Percentiles rank a stretch among this genome's conserved stretches.
Evolutionary conservation across 2,888 invertebrate species (phyloP).

Genomic region (Galerucella pusilla): DNA sequence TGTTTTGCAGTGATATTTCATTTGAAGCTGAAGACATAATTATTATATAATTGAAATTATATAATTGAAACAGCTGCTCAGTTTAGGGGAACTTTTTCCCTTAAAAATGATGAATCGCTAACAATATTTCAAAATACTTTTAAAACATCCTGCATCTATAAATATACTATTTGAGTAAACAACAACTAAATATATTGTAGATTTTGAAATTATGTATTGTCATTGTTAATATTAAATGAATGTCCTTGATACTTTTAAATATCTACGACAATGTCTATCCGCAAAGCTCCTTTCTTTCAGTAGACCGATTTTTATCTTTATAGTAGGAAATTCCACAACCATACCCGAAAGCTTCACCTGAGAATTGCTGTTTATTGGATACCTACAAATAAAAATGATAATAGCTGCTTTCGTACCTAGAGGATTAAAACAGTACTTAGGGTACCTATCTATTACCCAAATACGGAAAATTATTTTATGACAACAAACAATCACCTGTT

Average conservation of each 20-base stretch:
- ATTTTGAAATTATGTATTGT: no score
- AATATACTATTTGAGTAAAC: no score
- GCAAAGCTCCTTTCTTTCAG: slow-evolving; percentile 9
- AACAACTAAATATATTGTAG: no score
- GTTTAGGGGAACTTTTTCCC: no score
- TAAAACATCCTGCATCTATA: no score
- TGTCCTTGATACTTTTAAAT: background rate
- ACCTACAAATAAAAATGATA: slow-evolving; percentile 29
- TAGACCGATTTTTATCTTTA: slow-evolving; percentile 39
- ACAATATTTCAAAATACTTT: no score
- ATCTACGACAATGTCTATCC: slow-evolving; percentile 6
- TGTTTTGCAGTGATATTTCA: no score
- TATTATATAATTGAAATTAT: no score
- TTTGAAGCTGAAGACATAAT: no score
- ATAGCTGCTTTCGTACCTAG: slow-evolving; percentile 17
- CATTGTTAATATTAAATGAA: background rate
- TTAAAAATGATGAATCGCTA: no score
- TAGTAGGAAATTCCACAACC: slow-evolving; percentile 32
- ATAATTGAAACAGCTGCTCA: no score
- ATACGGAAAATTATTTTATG: slow-evolving; percentile 12
- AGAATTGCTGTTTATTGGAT: slow-evolving; percentile 26
- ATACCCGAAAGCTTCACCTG: slow-evolving; percentile 17
- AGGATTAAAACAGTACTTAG: background rate
- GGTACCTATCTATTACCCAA: slow-evolving; percentile 9
- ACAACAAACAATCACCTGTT: slow-evolving; percentile 12